Evolutionary conservation across 2,888 invertebrate species (phyloP).

Genomic region (Microctonus hyperodae): DNA sequence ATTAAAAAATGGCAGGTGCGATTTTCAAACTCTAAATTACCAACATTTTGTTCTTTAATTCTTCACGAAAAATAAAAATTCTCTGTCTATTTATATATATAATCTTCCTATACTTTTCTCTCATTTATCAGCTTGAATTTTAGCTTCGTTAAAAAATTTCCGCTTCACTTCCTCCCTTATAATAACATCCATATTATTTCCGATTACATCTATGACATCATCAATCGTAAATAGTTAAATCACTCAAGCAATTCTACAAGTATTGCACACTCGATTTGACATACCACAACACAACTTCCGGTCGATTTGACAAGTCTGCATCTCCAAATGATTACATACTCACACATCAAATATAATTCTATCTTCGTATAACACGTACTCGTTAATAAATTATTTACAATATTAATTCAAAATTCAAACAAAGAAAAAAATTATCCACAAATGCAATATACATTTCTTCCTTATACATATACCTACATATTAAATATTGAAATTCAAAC

Average conservation of each 20-base stretch:
- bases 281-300: constrained; percentile 12
- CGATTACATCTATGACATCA: constrained; percentile 3
- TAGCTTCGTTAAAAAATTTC: not conserved
- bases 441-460: not conserved
- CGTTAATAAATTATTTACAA: not conserved
- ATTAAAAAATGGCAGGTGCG: not conserved
- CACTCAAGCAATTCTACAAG: constrained; percentile 13
- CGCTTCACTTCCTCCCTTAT: not conserved
- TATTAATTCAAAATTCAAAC: not conserved
- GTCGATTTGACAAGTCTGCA: constrained; percentile 16
- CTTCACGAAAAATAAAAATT: not conserved
- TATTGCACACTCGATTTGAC: constrained; percentile 20
- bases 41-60: not conserved
- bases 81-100: not conserved
- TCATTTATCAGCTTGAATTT: not conserved
- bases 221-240: constrained; percentile 1
- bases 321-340: not conserved
- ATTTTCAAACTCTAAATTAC: not conserved
- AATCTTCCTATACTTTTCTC: not conserved
- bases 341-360: not conserved
- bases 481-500: not conserved
- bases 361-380: no score
- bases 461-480: no score
- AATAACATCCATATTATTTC: not conserved
- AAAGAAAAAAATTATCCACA: not conserved